Conservation (phyloP, 2,888 invertebrate species). For the Chelonus formosanus region DNA sequence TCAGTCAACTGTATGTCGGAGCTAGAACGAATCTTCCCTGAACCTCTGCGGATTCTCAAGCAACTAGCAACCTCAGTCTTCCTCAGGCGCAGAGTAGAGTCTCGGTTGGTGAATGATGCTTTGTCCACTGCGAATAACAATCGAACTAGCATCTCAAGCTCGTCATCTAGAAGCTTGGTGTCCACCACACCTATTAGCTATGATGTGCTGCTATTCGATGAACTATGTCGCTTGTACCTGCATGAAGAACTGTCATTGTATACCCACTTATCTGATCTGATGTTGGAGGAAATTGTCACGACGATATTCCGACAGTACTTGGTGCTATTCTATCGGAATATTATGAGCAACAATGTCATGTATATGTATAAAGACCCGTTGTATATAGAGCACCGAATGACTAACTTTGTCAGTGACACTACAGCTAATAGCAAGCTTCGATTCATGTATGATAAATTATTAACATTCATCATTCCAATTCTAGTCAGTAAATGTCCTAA, state of each 20-base stretch:
- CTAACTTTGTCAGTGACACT: constrained; percentile 1
- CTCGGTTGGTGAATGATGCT: neutral
- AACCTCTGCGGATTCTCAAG: constrained; percentile 2
- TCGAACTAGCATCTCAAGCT: too few relatives aligned
- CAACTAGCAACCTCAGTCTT: neutral
- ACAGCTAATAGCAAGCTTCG: constrained; percentile 5
- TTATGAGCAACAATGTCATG: constrained; percentile 6
- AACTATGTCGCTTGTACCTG: constrained; percentile 2
- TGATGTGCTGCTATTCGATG: constrained; percentile 5
- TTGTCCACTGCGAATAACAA: too few relatives aligned
- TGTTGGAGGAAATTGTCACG: constrained; percentile 8
- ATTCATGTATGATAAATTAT: constrained; percentile 10
- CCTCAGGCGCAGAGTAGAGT: neutral
- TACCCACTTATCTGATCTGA: neutral
- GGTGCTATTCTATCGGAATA: neutral
- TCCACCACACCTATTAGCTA: constrained; percentile 4
- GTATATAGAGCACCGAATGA: constrained; percentile 6
- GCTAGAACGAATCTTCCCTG: neutral
- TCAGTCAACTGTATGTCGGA: neutral
- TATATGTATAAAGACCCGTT: constrained; percentile 9
- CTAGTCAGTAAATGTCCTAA: neutral
- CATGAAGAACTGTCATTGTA: constrained; percentile 3
- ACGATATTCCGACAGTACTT: constrained; percentile 6
- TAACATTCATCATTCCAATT: neutral
- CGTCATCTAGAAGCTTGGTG: neutral